These are phyloP conservation scores for Chironomus striatipennis DNA, from an alignment of 1,140 invertebrate genomes.

Conservation along the genomic window DNA sequence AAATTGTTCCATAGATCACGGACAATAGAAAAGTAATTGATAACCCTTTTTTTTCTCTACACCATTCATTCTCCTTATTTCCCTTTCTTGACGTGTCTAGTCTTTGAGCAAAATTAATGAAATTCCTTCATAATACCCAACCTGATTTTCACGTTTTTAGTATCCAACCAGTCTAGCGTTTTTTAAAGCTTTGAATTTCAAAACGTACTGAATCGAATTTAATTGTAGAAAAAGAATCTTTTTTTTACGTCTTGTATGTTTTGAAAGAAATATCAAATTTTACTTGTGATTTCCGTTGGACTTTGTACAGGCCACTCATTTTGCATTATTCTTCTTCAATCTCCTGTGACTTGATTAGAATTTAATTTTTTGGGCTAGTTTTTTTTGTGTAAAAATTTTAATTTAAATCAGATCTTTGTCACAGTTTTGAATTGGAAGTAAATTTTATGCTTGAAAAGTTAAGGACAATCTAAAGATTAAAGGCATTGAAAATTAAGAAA, in stretches of 20 bases:
- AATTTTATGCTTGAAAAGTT: background rate
- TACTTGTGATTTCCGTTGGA: background rate
- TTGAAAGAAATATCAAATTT: background rate
- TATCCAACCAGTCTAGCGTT: background rate
- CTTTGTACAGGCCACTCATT: background rate
- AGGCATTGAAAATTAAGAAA: too few species aligned
- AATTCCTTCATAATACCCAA: background rate
- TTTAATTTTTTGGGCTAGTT: too few species aligned
- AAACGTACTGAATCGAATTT: background rate
- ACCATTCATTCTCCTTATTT: background rate
- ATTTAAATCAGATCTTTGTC: background rate
- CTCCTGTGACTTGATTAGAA: too few species aligned
- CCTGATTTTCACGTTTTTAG: slow-evolving; percentile 5
- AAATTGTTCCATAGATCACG: background rate
- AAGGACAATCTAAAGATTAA: background rate
- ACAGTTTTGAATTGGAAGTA: background rate
- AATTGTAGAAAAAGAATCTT: background rate
- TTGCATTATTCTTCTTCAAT: too few species aligned
- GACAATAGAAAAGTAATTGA: slow-evolving; percentile 16
- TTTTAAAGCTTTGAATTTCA: background rate
- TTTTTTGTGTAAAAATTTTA: background rate
- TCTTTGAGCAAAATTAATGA: too few species aligned
- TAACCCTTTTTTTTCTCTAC: slow-evolving; percentile 19
- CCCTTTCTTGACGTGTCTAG: background rate
- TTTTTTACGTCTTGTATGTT: background rate